phyloP scores from a whole-genome alignment of 2,888 invertebrate genomes.

The Caenorhabditis sp. region DNA sequence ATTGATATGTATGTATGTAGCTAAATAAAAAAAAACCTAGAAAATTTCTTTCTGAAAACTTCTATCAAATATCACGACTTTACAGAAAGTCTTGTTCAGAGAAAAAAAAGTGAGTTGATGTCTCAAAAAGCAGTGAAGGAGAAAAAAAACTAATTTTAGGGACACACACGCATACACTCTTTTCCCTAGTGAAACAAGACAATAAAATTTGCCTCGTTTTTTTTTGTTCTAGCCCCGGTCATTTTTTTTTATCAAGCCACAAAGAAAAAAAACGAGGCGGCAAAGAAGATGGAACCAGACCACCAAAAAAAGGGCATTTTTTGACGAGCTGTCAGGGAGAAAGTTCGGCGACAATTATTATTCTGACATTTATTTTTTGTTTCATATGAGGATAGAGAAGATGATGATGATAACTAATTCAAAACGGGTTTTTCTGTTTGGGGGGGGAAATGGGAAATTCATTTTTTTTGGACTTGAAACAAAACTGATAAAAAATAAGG shows the following conservation, averaged over 20 bases:
- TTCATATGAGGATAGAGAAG: not conserved
- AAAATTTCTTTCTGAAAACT: no score
- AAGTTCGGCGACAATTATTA: not conserved
- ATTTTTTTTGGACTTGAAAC: no score
- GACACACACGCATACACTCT: not conserved
- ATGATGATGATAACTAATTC: no score
- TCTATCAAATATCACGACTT: not conserved
- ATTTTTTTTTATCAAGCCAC: conserved; percentile 19
- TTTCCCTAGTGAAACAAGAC: conserved; percentile 36
- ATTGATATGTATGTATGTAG: conserved; percentile 1
- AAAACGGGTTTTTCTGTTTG: not conserved
- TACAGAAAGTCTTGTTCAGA: not conserved
- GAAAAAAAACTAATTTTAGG: conserved; percentile 34
- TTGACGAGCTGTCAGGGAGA: not conserved
- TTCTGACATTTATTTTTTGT: not conserved
- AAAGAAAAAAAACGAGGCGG: conserved; percentile 21
- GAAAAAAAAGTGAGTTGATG: not conserved
- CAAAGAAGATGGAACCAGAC: not conserved
- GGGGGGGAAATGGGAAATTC: no score
- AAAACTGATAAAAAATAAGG: no score
- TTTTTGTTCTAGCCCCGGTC: conserved; percentile 20
- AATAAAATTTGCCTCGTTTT: conserved; percentile 30
- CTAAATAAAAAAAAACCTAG: not conserved
- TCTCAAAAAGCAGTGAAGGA: not conserved
- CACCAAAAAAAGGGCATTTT: not conserved